Evolutionary conservation across 2,113 vertebrate genomes (phyloP).

Genomic region (Aphelocoma coerulescens): DNA sequence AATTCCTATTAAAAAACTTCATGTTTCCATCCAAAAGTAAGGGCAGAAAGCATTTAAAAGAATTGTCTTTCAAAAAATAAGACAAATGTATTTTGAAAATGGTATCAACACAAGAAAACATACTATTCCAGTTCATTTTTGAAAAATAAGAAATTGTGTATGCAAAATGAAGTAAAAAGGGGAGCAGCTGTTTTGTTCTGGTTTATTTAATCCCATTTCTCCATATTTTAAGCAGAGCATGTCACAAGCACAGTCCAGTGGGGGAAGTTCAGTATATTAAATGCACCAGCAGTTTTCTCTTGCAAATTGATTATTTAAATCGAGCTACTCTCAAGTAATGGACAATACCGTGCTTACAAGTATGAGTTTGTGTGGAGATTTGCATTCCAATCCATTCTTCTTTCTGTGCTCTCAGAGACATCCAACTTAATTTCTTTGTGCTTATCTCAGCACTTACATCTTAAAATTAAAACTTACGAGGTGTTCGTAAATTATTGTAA

Average conservation of each 20-base stretch:
- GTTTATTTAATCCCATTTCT: constrained; percentile 1
- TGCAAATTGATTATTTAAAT: constrained; percentile 69
- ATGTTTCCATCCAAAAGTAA: background rate
- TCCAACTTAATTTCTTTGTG: constrained; percentile 41
- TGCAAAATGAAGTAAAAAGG: background rate
- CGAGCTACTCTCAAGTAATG: constrained; percentile 57
- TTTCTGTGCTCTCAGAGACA: background rate
- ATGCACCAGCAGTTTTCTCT: constrained; percentile 64
- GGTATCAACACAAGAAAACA: background rate
- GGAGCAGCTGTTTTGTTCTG: background rate
- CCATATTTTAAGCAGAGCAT: constrained; percentile 10
- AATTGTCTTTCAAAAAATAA: background rate
- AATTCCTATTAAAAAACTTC: constrained; percentile 29
- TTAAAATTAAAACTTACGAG: constrained; percentile 33
- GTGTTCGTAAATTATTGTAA: background rate
- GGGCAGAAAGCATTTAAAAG: constrained; percentile 18
- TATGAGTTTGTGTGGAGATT: constrained; percentile 48
- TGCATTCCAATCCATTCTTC: constrained; percentile 51
- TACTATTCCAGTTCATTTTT: background rate
- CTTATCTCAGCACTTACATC: constrained; percentile 23
- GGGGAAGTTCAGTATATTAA: constrained; percentile 66
- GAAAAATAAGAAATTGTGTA: background rate
- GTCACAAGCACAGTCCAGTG: background rate
- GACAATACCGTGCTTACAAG: constrained; percentile 23
- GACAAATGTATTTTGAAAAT: background rate